Evolutionary conservation across 2,113 vertebrate species (phyloP).

Genomic region (Lepisosteus osseus): DNA sequence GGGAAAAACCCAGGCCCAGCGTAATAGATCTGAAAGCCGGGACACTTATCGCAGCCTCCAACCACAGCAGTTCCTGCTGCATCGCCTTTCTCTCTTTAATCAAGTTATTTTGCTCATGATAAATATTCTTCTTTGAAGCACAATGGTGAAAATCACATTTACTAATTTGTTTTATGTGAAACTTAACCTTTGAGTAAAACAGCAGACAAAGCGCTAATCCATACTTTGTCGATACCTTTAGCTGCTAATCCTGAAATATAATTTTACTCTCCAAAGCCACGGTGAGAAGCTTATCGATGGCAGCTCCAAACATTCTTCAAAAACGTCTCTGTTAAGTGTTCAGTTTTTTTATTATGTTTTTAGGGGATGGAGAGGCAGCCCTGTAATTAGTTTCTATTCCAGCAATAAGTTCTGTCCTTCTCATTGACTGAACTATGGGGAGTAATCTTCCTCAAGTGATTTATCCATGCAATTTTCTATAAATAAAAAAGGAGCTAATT

Average conservation of each 20-base stretch:
- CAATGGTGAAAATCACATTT: neutral
- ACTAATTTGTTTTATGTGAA: conserved; percentile 4
- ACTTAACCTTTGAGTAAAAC: conserved; percentile 3
- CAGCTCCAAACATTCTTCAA: neutral
- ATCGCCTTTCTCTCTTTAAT: neutral
- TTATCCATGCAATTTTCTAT: conserved; percentile 5
- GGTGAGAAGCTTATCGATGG: neutral
- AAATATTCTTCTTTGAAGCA: neutral
- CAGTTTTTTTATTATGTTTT: neutral
- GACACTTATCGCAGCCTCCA: neutral
- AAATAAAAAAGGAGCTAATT: neutral
- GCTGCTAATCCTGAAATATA: conserved; percentile 2
- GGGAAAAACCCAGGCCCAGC: neutral
- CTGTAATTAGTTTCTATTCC: neutral
- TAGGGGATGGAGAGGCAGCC: neutral
- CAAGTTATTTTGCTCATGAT: neutral
- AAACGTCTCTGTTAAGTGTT: conserved; percentile 2
- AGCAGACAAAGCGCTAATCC: conserved; percentile 1
- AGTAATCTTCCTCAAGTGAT: neutral
- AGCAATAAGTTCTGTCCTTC: neutral
- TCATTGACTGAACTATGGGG: neutral
- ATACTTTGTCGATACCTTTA: neutral
- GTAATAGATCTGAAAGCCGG: neutral
- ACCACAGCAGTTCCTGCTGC: neutral
- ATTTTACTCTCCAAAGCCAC: neutral